Conservation (phyloP, 2,888 invertebrate genomes). For the Microdon myrmicae region DNA sequence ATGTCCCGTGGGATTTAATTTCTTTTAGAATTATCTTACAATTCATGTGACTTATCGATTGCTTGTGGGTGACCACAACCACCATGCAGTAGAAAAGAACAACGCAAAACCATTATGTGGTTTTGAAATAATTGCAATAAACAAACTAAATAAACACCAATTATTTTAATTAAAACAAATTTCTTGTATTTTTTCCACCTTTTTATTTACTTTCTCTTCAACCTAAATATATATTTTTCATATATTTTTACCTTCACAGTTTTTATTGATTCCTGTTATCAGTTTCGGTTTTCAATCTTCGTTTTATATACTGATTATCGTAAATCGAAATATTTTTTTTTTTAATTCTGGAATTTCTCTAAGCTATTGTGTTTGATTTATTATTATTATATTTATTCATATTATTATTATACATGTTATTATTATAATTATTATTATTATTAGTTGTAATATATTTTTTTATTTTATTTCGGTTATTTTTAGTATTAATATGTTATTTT, state of each 20-base stretch:
- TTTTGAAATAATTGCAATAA: too few species aligned
- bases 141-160: too few species aligned
- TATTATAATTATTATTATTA: too few species aligned
- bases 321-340: slow-evolving; percentile 55
- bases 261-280: slow-evolving; percentile 39
- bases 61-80: too few species aligned
- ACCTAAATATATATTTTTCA: slow-evolving; percentile 49
- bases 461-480: slow-evolving; percentile 32
- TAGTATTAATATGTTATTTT: too few species aligned
- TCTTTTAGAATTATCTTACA: too few species aligned
- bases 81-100: too few species aligned
- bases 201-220: slow-evolving; percentile 49
- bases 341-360: slow-evolving; percentile 52
- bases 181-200: slow-evolving; percentile 30
- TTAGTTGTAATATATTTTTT: too few species aligned
- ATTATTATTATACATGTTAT: too few species aligned
- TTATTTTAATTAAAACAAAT: not conserved
- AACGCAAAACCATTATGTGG: too few species aligned
- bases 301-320: slow-evolving; percentile 50
- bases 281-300: slow-evolving; percentile 41
- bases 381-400: slow-evolving; percentile 18
- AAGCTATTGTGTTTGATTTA: slow-evolving; percentile 50
- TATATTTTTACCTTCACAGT: slow-evolving; percentile 35
- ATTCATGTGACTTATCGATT: too few species aligned
- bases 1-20: too few species aligned